Evolutionary conservation across 1,140 invertebrate species (phyloP), one percentile per base, ranked within the genome.

Genomic region (Liolophura sinensis): DNA sequence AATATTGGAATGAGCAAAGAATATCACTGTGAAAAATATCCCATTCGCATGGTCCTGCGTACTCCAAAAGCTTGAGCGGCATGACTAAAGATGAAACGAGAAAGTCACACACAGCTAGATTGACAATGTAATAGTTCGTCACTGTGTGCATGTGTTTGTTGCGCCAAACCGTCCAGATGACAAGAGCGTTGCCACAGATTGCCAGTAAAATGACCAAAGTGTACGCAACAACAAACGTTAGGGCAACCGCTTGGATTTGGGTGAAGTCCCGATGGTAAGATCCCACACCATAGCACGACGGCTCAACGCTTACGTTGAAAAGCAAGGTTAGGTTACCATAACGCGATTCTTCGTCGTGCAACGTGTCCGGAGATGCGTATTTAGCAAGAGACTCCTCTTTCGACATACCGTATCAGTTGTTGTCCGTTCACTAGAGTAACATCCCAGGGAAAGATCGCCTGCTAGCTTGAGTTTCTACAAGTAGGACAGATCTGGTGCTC

Each of bases 51-150:
- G 84, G 84, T 0, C 82, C 81, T 0, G 79, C 82, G 58, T 86
- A 80, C 72, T 87, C 85, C 66, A 86, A 67, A n/a, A 87, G 71
- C 73, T 87, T 87, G 0, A 86, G 71, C 0, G 86, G 86, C 62
- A 86, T 78, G 4, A 86, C 87, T 58, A 87, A 82, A 9, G 74
- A 71, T 40, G 85, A 85, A 15, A 87, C 84, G n/a, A 86, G 66
- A 46, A 87, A 80, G 67, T 87, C 86, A 58, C 76, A 77, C 12
- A 82, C 70, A 0, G 85, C 85, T 50, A 87, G 69, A 72, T 87
- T 87, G 48, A 87, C 86, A 51, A 87, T 86, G 73, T 86, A 86
- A 69, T 85, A 87, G 73, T 87, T 87, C 56, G 87, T 86, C 14
- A 85, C 82, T 1, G 85, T 87, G 63, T 86, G 86, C 86, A 87